phyloP scores from a whole-genome alignment of 2,113 vertebrate species.

The Mellivora capensis region DNA sequence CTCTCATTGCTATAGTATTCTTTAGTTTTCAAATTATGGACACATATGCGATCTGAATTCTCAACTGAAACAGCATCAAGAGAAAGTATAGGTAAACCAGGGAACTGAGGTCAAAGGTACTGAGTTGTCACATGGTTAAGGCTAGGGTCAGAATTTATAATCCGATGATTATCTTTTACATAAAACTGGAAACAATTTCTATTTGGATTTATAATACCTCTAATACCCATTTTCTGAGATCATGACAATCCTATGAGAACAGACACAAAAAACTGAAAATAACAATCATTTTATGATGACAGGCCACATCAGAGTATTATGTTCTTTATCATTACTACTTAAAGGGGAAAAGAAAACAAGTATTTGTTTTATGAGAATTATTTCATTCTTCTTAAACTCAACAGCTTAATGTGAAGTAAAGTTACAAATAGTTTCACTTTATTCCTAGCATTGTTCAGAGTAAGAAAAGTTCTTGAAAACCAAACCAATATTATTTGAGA shows the following conservation, averaged over 20 bases:
- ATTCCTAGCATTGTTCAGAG: not conserved
- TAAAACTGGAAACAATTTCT: not conserved
- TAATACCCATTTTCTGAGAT: not conserved
- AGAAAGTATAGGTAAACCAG: not conserved
- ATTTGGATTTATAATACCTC: not conserved
- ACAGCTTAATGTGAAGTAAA: not conserved
- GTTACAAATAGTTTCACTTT: not conserved
- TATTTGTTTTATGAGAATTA: not conserved
- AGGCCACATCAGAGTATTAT: not conserved
- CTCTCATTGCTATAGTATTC: not conserved
- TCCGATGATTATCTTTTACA: not conserved
- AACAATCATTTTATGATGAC: not conserved
- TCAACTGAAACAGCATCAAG: not conserved
- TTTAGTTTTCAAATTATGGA: not conserved
- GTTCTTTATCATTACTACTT: not conserved
- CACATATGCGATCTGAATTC: not conserved
- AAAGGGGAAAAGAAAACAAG: not conserved
- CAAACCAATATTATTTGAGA: not conserved
- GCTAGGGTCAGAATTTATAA: not conserved
- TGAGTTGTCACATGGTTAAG: not conserved
- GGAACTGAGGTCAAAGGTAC: not conserved
- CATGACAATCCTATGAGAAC: not conserved
- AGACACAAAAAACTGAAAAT: not conserved
- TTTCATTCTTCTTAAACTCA: not conserved
- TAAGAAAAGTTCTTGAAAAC: not conserved